Conservation (phyloP, 2,888 invertebrate genomes). For the Hypercompe scribonia region DNA sequence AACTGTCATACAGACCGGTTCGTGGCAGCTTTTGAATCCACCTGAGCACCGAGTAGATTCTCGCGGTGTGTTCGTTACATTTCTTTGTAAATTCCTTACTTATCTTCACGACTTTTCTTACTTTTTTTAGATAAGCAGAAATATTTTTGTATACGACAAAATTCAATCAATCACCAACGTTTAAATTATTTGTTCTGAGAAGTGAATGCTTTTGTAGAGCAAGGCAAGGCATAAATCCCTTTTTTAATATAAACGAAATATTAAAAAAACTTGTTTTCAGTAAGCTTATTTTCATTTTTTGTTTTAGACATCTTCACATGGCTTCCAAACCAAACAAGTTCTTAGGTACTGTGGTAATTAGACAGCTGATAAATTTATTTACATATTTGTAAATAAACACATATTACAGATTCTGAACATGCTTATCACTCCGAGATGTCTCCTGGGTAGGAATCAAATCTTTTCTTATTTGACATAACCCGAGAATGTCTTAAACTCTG, state of each 20-base stretch:
- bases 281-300: not conserved
- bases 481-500: not conserved
- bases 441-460: not conserved
- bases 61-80: conserved; percentile 54
- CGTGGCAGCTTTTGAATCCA: conserved; percentile 60
- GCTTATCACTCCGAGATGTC: no score
- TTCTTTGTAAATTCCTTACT: conserved; percentile 54
- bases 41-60: conserved; percentile 52
- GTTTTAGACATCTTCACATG: no score
- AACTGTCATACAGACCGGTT: conserved; percentile 66
- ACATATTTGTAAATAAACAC: not conserved
- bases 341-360: not conserved
- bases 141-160: conserved; percentile 13
- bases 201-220: not conserved
- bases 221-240: not conserved
- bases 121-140: conserved; percentile 36
- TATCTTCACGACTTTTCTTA: conserved; percentile 49
- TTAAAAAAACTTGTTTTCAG: not conserved
- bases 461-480: not conserved
- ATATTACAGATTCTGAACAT: not conserved
- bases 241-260: not conserved
- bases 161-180: conserved; percentile 18
- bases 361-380: not conserved
- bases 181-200: conserved; percentile 11
- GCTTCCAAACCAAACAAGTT: not conserved